Conservation (phyloP, 1,140 invertebrate genomes). For the Lanistes nyassanus region DNA sequence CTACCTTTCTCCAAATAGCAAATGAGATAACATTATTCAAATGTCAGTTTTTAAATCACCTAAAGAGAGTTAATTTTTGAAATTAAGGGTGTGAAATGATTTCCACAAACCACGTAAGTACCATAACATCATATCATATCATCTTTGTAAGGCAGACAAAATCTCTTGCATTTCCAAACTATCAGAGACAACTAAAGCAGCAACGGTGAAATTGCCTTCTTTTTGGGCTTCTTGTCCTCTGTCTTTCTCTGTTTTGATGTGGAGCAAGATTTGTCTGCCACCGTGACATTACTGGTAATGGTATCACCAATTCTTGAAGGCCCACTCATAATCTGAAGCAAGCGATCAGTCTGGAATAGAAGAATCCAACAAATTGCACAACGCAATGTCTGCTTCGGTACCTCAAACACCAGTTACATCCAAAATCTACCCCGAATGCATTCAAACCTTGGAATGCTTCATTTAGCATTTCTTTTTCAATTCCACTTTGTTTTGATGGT, state of each 20-base stretch:
- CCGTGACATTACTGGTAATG: constrained; percentile 1
- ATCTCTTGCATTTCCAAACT: neutral
- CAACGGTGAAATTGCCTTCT: constrained; percentile 3
- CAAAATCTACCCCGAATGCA: no score
- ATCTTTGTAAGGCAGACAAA: neutral
- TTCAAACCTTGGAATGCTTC: no score
- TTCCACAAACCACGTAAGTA: neutral
- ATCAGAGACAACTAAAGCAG: constrained; percentile 2
- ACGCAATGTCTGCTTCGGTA: no score
- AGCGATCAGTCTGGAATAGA: constrained; percentile 25
- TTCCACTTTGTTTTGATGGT: no score
- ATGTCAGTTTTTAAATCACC: no score
- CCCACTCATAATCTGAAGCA: constrained; percentile 24
- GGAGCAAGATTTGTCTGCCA: constrained; percentile 19
- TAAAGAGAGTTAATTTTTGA: no score
- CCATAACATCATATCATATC: neutral
- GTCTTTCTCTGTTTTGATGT: neutral
- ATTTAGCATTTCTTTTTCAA: no score
- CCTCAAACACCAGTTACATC: no score
- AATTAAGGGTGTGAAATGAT: neutral
- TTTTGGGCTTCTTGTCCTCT: neutral
- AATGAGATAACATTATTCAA: no score
- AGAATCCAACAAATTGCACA: constrained; percentile 18
- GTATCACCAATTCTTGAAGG: constrained; percentile 18
- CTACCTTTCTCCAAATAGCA: no score